These are phyloP conservation scores for Caenorhabditis inopinata DNA, from an alignment of 1,140 invertebrate genomes.

Conservation along the genomic window DNA sequence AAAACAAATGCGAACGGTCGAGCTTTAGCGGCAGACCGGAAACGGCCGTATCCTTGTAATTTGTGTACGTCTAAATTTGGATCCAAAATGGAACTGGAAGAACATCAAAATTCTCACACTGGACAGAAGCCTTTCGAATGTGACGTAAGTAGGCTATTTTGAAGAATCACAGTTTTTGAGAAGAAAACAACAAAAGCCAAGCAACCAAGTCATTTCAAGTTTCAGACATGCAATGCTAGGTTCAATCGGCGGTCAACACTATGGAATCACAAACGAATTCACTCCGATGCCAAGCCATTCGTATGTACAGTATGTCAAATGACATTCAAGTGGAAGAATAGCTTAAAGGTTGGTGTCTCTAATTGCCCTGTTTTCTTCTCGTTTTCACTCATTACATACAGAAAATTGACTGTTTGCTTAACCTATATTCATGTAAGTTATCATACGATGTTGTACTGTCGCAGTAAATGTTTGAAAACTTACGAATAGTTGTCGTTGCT, in stretches of 20 bases:
- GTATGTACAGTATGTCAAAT: constrained; percentile 65
- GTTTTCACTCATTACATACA: background rate
- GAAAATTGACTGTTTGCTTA: background rate
- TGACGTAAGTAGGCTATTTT: constrained; percentile 49
- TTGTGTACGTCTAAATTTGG: constrained; percentile 62
- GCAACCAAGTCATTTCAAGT: background rate
- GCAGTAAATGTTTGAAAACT: background rate
- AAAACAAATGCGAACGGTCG: constrained; percentile 36
- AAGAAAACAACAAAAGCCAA: background rate
- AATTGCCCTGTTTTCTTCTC: background rate
- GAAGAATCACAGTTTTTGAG: background rate
- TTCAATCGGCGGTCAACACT: constrained; percentile 65
- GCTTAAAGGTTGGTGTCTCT: constrained; percentile 52
- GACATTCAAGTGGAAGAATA: constrained; percentile 66
- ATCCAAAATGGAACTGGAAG: constrained; percentile 66
- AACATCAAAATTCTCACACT: constrained; percentile 65
- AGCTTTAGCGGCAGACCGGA: constrained; percentile 54
- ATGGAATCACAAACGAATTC: constrained; percentile 66
- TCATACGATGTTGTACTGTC: background rate
- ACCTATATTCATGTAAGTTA: constrained; percentile 9
- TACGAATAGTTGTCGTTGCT: too few species aligned
- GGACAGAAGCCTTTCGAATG: constrained; percentile 62
- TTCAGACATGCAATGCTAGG: constrained; percentile 63
- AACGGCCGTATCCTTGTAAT: constrained; percentile 63
- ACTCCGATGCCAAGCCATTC: constrained; percentile 64